A percentile compares a stretch with the other conserved stretches of the same genome.
Evolutionary conservation across 2,797 vertebrate genomes (phyloP).

Genomic region (Sebastes variabilis): DNA sequence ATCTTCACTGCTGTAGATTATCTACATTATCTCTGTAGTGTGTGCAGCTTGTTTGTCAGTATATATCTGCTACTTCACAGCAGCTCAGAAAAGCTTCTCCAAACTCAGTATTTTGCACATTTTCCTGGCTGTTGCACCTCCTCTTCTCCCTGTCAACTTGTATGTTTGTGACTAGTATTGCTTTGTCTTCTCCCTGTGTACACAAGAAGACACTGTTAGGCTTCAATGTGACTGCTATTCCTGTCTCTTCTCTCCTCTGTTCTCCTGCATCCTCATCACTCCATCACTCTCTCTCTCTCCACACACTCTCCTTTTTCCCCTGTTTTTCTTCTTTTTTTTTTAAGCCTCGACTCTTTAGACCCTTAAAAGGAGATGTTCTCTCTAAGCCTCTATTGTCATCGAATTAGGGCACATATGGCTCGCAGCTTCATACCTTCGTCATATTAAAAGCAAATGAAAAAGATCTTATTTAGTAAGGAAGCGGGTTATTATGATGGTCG

Average conservation of each 20-base stretch:
- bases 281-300: conserved; percentile 18
- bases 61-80: conserved; percentile 3
- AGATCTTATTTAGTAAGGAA: conserved; percentile 46
- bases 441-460: conserved; percentile 42
- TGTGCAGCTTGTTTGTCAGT: conserved; percentile 11
- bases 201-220: background rate
- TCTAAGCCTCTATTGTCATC: conserved; percentile 46
- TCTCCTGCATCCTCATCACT: conserved; percentile 26
- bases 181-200: conserved; percentile 8
- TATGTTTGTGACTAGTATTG: conserved; percentile 19
- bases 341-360: conserved; percentile 40
- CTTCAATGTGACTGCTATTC: conserved; percentile 13
- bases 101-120: conserved; percentile 14
- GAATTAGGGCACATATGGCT: conserved; percentile 61
- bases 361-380: conserved; percentile 75
- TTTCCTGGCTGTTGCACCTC: conserved; percentile 36
- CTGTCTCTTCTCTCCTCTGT: conserved; percentile 11
- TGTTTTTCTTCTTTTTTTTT: conserved; percentile 9
- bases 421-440: conserved; percentile 47
- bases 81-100: conserved; percentile 5
- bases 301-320: conserved; percentile 16
- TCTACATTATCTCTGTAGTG: background rate
- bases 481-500: conserved; percentile 6
- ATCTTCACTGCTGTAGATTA: conserved; percentile 20
- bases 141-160: conserved; percentile 8